Evolutionary conservation across 1,140 invertebrate species (phyloP).

Genomic region (Heliconius hewitsoni): DNA sequence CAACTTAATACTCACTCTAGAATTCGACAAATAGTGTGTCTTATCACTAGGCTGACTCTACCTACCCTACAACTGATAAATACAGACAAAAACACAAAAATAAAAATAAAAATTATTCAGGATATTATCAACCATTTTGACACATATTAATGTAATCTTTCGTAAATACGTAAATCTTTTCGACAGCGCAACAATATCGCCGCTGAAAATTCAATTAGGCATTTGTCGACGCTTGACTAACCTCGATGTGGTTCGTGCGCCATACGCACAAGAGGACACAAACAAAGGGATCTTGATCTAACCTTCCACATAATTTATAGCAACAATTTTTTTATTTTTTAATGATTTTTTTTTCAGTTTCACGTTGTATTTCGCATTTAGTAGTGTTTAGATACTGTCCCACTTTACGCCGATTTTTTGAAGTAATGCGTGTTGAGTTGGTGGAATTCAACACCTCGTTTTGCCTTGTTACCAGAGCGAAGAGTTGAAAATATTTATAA

Average conservation of each 20-base stretch:
- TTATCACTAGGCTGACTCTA: no score
- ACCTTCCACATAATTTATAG: conserved; percentile 21
- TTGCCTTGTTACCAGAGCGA: no score
- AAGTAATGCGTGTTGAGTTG: no score
- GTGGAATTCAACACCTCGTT: no score
- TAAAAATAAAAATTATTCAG: neutral
- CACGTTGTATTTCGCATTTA: neutral
- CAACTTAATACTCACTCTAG: no score
- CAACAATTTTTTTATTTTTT: conserved; percentile 12
- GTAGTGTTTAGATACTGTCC: no score
- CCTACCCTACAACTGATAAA: no score
- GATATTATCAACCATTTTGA: conserved; percentile 21
- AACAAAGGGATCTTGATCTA: conserved; percentile 50
- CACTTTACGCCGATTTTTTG: no score
- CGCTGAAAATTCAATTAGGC: conserved; percentile 70
- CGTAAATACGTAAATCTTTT: conserved; percentile 50
- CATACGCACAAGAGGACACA: conserved; percentile 45
- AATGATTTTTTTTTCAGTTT: no score
- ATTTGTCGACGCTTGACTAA: conserved; percentile 61
- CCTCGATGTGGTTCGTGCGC: conserved; percentile 51
- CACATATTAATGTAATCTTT: conserved; percentile 25
- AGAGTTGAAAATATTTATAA: no score
- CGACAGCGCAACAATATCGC: conserved; percentile 52
- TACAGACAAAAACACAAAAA: neutral
- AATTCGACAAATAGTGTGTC: no score